Evolutionary conservation across 2,113 vertebrate species (phyloP).

Genomic region (Quiscalus mexicanus): DNA sequence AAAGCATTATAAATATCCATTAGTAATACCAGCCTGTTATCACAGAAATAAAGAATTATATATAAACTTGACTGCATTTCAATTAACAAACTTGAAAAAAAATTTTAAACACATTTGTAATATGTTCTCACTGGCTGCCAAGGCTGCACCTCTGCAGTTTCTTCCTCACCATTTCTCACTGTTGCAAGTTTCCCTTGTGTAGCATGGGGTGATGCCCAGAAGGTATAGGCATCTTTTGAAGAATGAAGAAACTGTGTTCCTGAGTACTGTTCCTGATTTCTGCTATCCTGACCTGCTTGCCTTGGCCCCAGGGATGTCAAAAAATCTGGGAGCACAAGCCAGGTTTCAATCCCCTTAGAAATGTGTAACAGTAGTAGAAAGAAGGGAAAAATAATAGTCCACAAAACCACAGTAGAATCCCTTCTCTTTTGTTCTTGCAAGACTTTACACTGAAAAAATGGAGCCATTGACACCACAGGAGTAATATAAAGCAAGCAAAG

Average conservation of each 20-base stretch:
- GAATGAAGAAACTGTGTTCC: not conserved
- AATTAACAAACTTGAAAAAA: not conserved
- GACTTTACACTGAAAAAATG: not conserved
- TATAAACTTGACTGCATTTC: not conserved
- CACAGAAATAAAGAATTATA: not conserved
- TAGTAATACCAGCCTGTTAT: not conserved
- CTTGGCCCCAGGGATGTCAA: not conserved
- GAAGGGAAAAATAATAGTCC: not conserved
- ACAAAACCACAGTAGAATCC: not conserved
- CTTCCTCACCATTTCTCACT: not conserved
- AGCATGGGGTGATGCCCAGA: not conserved
- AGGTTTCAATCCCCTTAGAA: not conserved
- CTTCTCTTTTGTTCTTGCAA: not conserved
- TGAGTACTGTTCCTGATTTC: not conserved
- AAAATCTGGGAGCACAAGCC: not conserved
- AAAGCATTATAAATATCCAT: not conserved
- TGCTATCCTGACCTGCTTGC: not conserved
- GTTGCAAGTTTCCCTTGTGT: not conserved
- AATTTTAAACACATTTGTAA: not conserved
- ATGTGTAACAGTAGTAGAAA: not conserved
- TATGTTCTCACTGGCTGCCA: not conserved
- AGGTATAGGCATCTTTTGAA: not conserved
- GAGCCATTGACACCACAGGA: not conserved
- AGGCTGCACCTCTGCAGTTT: not conserved
- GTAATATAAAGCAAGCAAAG: not conserved